A percentile compares a stretch with the other conserved stretches of the same genome.
These are phyloP conservation scores for Sarotherodon lohbergeri DNA, from an alignment of 2,113 vertebrate genomes.

Conservation along the genomic window DNA sequence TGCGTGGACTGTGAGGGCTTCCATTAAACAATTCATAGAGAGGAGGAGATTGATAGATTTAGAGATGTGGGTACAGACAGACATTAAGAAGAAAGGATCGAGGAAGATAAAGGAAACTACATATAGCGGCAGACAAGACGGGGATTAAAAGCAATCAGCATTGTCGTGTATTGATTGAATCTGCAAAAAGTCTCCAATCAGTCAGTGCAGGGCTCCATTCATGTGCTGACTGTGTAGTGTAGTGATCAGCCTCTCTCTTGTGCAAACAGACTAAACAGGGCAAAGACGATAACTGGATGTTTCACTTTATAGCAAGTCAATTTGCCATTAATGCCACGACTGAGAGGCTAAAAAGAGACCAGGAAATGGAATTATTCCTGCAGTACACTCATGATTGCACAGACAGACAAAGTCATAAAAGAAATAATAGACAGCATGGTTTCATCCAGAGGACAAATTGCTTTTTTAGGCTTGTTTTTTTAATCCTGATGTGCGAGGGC, in stretches of 20 bases:
- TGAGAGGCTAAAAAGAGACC: background rate
- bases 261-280: background rate
- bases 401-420: background rate
- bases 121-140: background rate
- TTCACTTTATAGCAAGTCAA: background rate
- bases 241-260: background rate
- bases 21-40: background rate
- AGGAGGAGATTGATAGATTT: background rate
- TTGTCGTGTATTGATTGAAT: background rate
- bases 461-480: background rate
- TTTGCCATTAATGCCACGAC: background rate
- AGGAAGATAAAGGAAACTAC: background rate
- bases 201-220: background rate
- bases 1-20: background rate
- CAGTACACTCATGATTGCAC: background rate
- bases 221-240: background rate
- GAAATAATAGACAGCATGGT: background rate
- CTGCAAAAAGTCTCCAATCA: background rate
- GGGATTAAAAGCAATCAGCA: background rate
- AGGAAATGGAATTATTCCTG: background rate
- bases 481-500: background rate
- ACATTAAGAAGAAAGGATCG: background rate
- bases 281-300: background rate
- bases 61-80: background rate
- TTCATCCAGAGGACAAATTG: background rate